These are phyloP conservation scores for Aspidoscelis tigris DNA, from an alignment of 2,113 vertebrate species.

Conservation along the genomic window DNA sequence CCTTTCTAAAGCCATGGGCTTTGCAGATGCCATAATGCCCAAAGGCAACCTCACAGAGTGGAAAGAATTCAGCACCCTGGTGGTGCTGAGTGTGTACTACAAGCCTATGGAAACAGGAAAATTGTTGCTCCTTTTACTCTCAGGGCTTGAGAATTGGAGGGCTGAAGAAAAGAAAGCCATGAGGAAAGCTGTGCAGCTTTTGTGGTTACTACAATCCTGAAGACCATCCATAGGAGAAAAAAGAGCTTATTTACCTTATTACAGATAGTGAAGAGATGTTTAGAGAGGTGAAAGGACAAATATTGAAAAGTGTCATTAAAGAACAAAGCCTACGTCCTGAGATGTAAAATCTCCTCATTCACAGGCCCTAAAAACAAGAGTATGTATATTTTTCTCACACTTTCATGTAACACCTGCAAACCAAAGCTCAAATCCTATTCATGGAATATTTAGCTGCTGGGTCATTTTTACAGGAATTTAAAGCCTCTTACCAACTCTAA, in stretches of 20 bases:
- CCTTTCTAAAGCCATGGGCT: no score
- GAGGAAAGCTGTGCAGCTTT: no score
- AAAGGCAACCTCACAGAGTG: no score
- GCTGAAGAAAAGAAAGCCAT: no score
- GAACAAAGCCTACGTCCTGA: neutral
- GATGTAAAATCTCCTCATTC: neutral
- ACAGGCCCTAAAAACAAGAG: neutral
- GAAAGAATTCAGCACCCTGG: no score
- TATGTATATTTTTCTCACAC: neutral
- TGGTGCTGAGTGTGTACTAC: no score
- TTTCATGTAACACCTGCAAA: neutral
- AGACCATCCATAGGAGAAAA: constrained; percentile 13
- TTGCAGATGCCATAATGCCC: no score
- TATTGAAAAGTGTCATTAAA: neutral
- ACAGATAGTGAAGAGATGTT: constrained; percentile 1
- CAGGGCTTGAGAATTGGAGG: no score
- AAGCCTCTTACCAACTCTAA: neutral
- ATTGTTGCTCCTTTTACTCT: no score
- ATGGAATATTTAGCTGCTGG: neutral
- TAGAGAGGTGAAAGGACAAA: neutral
- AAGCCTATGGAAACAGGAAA: no score
- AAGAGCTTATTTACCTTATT: constrained; percentile 18
- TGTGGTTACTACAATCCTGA: no score
- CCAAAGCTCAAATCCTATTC: neutral
- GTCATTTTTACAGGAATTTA: neutral